A percentile compares a stretch with the other conserved stretches of the same genome.
phyloP scores from a whole-genome alignment of 2,797 vertebrate genomes.

The Labroides dimidiatus region DNA sequence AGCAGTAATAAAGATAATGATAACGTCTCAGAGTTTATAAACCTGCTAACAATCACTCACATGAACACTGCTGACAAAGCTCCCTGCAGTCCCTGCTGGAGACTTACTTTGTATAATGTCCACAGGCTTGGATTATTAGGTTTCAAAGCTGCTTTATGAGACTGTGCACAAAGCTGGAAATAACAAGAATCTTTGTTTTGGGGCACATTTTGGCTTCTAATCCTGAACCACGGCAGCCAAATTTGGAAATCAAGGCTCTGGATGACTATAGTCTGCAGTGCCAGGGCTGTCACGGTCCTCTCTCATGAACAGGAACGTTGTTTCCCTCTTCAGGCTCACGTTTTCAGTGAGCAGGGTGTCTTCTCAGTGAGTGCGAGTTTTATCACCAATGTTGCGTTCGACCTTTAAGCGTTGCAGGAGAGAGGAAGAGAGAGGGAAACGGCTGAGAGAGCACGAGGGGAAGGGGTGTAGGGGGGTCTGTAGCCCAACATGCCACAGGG shows the following conservation, averaged over 20 bases:
- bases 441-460: constrained; percentile 23
- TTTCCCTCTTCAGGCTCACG: constrained; percentile 33
- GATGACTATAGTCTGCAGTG: constrained; percentile 17
- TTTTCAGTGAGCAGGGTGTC: constrained; percentile 22
- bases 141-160: constrained; percentile 14
- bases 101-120: constrained; percentile 22
- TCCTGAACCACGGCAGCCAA: constrained; percentile 47
- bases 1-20: background rate
- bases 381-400: constrained; percentile 60
- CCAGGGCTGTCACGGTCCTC: background rate
- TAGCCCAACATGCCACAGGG: constrained; percentile 55
- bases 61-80: constrained; percentile 8
- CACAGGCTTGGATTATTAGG: constrained; percentile 20
- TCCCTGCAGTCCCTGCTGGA: background rate
- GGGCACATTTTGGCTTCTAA: constrained; percentile 30
- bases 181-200: constrained; percentile 21
- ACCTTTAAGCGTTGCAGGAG: constrained; percentile 58
- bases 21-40: background rate
- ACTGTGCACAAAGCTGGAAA: constrained; percentile 28
- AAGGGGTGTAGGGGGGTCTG: constrained; percentile 29
- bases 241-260: constrained; percentile 30
- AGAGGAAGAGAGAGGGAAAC: constrained; percentile 32
- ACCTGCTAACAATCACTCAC: background rate
- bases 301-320: constrained; percentile 23
- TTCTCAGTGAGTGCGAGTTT: constrained; percentile 62